These are phyloP conservation scores for Danio choprae DNA, from an alignment of 2,797 vertebrate species.

Conservation along the genomic window DNA sequence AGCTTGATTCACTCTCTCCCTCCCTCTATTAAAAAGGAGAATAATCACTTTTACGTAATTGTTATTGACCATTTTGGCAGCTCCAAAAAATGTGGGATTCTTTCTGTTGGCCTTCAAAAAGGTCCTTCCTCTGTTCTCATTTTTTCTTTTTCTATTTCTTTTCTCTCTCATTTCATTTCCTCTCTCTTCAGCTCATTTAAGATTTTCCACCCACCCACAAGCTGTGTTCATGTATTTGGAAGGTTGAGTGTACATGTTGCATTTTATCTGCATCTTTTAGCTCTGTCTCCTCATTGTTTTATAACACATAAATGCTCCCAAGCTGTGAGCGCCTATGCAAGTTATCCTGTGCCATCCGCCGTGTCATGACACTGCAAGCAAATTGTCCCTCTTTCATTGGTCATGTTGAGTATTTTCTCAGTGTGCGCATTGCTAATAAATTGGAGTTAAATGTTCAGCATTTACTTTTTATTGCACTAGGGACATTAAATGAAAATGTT, in stretches of 20 bases:
- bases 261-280: slow-evolving; percentile 41
- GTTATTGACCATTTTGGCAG: slow-evolving; percentile 35
- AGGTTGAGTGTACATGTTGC: slow-evolving; percentile 6
- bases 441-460: neutral
- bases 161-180: neutral
- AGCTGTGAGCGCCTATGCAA: slow-evolving; percentile 13
- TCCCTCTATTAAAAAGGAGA: slow-evolving; percentile 29
- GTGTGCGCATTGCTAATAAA: neutral
- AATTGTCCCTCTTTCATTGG: neutral
- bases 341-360: neutral
- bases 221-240: slow-evolving; percentile 48
- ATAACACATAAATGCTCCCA: slow-evolving; percentile 30
- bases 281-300: slow-evolving; percentile 23
- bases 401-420: neutral
- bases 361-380: neutral
- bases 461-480: neutral
- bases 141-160: slow-evolving; percentile 3
- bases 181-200: slow-evolving; percentile 13
- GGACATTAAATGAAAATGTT: neutral
- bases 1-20: neutral
- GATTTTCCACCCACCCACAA: slow-evolving; percentile 60
- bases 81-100: slow-evolving; percentile 63
- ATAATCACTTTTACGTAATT: slow-evolving; percentile 47
- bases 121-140: slow-evolving; percentile 31
- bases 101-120: slow-evolving; percentile 43